Conservation (phyloP, 2,797 vertebrate genomes). For the Epinephelus malabaricus region DNA sequence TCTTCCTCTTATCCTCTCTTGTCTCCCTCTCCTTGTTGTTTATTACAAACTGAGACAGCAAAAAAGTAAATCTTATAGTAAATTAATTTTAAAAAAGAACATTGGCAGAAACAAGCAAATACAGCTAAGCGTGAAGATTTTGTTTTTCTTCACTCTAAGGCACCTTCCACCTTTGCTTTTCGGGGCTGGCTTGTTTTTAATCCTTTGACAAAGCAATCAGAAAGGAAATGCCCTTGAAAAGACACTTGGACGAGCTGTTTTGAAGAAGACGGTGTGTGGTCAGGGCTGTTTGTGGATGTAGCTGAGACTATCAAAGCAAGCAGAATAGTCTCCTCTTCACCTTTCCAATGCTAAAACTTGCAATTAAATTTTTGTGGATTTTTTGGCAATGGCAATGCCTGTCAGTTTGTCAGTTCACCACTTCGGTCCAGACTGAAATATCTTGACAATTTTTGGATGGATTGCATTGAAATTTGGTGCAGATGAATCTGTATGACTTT, state of each 20-base stretch:
- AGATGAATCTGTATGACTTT: background rate
- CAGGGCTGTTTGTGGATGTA: background rate
- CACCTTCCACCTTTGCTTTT: slow-evolving; percentile 31
- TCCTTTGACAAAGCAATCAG: slow-evolving; percentile 37
- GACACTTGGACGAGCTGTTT: slow-evolving; percentile 31
- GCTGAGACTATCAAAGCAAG: slow-evolving; percentile 17
- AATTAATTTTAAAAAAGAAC: background rate
- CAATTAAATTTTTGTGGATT: background rate
- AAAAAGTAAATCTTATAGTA: slow-evolving; percentile 27
- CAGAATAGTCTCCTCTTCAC: background rate
- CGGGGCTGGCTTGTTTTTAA: slow-evolving; percentile 54
- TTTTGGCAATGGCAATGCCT: background rate
- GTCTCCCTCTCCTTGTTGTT: slow-evolving; percentile 2
- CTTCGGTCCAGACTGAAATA: background rate
- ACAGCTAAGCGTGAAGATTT: slow-evolving; percentile 41
- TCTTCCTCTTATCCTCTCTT: background rate
- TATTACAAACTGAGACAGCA: slow-evolving; percentile 9
- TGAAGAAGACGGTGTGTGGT: slow-evolving; percentile 8
- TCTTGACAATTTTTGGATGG: background rate
- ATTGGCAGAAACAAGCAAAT: slow-evolving; percentile 19
- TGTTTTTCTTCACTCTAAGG: slow-evolving; percentile 12
- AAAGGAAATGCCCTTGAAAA: slow-evolving; percentile 63
- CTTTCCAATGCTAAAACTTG: slow-evolving; percentile 8
- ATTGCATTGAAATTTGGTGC: background rate
- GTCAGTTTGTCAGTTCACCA: background rate